Evolutionary conservation across 2,888 invertebrate species (phyloP), one percentile per base, ranked within the genome.

Genomic region (Teleiodes luculella): DNA sequence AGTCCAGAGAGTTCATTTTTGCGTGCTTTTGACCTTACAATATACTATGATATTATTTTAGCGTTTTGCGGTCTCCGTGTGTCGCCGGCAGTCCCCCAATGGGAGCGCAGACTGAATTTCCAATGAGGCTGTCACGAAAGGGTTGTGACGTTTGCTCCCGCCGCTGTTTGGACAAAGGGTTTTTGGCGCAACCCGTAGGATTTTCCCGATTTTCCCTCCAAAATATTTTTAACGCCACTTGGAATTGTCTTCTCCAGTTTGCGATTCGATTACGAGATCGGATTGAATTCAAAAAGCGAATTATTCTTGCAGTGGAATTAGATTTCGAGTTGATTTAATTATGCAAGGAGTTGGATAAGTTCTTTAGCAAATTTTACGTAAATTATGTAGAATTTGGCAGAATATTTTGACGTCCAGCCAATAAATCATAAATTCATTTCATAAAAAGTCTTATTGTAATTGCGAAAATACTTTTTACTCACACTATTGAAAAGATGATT

Each of bases 111-210:
- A 74, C 75, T 77, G 86, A 86, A 86, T 86, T 73, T 68, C 66
- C 80, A 81, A 86, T 82, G 83, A 82, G 80, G 72, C 72, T 70
- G 80, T 80, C 84, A 83, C 77, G 78, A 75, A 77, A 78, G 76
- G 83, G 80, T 79, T 77, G 71, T 82, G 83, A 83, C 85, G 78
- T 83, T 83, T 81, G 85, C 78, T 68, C 72, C 68, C 68, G 74
- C 76, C 68, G 66, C 70, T 84, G 78, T 85, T 87, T 86, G 81
- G 80, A 83, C 82, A 83, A 86, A 85, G 78, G 82, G 84, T 83
- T 87, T 85, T 83, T 83, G 74, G 39, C 39, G 39, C 39, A 41
- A 18, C 39, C 18, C 18, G 39, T 18, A 41, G 39, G 39, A 41
- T 41, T 24, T 24, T 55, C 55, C 64, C 58, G 62, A 75, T 74